Percentiles rank a stretch among this genome's conserved stretches.
Conservation (phyloP, 2,797 vertebrate species). For the Emydoidea blandingii region DNA sequence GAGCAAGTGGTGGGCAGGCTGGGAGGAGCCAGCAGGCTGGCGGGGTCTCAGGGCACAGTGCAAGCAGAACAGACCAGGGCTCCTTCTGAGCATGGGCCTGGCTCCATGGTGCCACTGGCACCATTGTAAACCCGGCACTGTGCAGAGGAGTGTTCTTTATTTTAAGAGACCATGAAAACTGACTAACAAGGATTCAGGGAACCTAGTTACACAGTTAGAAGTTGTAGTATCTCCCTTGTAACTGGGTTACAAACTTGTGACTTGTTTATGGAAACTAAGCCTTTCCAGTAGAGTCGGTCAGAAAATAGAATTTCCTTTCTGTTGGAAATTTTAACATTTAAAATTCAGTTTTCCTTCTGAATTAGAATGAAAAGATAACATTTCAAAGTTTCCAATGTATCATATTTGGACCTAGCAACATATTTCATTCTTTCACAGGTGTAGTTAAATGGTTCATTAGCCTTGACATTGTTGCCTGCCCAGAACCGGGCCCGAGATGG, state of each 20-base stretch:
- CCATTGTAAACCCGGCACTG: no score
- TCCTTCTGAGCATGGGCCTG: no score
- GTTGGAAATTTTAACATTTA: not conserved
- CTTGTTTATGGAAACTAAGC: not conserved
- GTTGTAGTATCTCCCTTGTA: not conserved
- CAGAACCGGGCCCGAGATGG: no score
- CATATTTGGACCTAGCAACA: not conserved
- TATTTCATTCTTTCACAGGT: not conserved
- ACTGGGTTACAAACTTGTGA: not conserved
- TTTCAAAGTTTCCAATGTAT: not conserved
- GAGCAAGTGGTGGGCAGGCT: no score
- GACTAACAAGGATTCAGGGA: accelerated
- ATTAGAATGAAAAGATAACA: not conserved
- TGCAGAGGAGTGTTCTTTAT: not conserved
- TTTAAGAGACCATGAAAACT: not conserved
- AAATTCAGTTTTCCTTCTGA: not conserved
- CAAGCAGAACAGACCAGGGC: no score
- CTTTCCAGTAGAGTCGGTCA: not conserved
- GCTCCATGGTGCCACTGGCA: no score
- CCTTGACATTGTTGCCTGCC: no score
- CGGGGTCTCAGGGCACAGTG: no score
- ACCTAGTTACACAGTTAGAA: not conserved
- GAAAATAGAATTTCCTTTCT: not conserved
- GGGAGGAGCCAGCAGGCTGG: no score
- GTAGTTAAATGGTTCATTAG: not conserved